phyloP scores from a whole-genome alignment of 2,113 vertebrate species.

The Nycticebus coucang region DNA sequence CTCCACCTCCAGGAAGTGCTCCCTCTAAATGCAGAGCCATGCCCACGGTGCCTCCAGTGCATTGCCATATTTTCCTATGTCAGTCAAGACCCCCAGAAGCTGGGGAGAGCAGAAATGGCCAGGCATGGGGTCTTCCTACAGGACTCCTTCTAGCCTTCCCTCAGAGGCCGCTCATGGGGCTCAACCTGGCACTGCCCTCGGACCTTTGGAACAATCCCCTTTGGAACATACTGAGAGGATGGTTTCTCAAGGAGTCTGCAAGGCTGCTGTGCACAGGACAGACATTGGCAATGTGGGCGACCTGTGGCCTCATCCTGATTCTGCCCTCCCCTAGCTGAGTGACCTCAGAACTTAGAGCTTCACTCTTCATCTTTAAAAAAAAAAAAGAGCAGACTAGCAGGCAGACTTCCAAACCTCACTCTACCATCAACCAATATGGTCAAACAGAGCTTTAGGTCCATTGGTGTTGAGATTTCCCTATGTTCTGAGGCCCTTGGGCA shows the following conservation, averaged over 20 bases:
- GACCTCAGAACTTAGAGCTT: neutral
- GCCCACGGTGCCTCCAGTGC: neutral
- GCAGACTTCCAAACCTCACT: neutral
- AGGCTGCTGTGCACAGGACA: neutral
- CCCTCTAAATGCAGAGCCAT: neutral
- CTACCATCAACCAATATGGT: accelerated
- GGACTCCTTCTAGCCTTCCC: neutral
- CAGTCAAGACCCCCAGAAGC: neutral
- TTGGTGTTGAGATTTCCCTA: neutral
- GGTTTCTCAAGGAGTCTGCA: accelerated
- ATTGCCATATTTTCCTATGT: neutral
- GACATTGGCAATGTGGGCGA: neutral
- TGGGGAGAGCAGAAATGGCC: neutral
- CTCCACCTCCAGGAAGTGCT: neutral
- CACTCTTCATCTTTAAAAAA: neutral
- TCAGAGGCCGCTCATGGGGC: neutral
- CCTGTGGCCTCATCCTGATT: no score
- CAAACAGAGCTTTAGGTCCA: accelerated
- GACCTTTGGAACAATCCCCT: neutral
- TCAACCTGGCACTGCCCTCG: neutral
- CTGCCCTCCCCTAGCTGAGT: neutral
- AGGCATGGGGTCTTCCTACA: accelerated
- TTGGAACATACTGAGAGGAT: no score
- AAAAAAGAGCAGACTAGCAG: neutral
- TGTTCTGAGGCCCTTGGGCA: neutral